Conservation (phyloP, 2,113 vertebrate genomes). For the Agapornis roseicollis region DNA sequence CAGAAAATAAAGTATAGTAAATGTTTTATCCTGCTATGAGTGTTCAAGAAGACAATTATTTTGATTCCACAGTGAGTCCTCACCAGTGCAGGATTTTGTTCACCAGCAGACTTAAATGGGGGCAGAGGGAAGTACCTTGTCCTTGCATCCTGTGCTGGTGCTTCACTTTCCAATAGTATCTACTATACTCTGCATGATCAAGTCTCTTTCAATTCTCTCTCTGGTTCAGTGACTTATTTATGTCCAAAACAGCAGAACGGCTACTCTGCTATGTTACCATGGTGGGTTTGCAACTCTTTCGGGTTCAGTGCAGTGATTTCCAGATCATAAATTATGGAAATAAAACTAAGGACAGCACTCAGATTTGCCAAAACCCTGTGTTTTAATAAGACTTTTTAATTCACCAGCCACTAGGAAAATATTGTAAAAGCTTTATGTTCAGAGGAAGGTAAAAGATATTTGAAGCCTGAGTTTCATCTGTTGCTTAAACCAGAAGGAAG, state of each 20-base stretch:
- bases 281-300: background rate
- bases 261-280: background rate
- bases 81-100: background rate
- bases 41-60: background rate
- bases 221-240: background rate
- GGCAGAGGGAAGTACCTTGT: background rate
- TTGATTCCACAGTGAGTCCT: background rate
- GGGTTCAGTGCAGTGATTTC: background rate
- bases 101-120: background rate
- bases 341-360: background rate
- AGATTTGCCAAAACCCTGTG: background rate
- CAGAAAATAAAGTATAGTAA: background rate
- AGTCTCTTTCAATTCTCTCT: background rate
- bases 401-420: background rate
- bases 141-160: background rate
- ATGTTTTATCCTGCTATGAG: background rate
- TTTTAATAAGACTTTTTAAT: background rate
- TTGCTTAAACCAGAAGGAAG: background rate
- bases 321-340: background rate
- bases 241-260: background rate
- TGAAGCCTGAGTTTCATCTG: accelerated
- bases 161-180: background rate
- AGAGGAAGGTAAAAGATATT: background rate
- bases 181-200: background rate
- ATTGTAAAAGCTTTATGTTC: background rate